A percentile compares a stretch with the other conserved stretches of the same genome.
Conservation (phyloP, 2,888 invertebrate species). For the Panorpa germanica region DNA sequence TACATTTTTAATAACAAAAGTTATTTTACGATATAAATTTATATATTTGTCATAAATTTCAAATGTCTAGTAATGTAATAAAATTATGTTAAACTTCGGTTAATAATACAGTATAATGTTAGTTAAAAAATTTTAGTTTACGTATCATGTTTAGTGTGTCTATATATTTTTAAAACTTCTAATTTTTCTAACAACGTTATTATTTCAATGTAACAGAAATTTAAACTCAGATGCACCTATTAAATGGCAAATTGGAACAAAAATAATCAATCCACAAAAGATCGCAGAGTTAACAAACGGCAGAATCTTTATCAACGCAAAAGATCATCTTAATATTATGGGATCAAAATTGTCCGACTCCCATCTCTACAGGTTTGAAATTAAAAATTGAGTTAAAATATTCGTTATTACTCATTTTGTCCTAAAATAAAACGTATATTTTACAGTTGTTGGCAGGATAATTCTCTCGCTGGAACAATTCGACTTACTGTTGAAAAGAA, state of each 20-base stretch:
- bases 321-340: slow-evolving; percentile 35
- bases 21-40: too few species aligned
- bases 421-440: slow-evolving; percentile 9
- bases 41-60: too few species aligned
- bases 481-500: slow-evolving; percentile 32
- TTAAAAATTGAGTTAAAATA: not conserved
- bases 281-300: slow-evolving; percentile 29
- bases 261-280: slow-evolving; percentile 26
- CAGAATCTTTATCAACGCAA: slow-evolving; percentile 33
- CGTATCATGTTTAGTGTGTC: too few species aligned
- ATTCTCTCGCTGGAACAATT: slow-evolving; percentile 36
- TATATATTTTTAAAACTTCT: too few species aligned
- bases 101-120: too few species aligned
- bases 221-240: slow-evolving; percentile 30
- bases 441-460: slow-evolving; percentile 45
- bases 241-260: slow-evolving; percentile 33
- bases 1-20: too few species aligned
- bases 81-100: too few species aligned
- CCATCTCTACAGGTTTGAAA: slow-evolving; percentile 34
- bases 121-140: too few species aligned
- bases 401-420: not conserved
- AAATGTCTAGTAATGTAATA: too few species aligned
- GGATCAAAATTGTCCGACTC: slow-evolving; percentile 30
- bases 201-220: too few species aligned
- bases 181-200: too few species aligned